These are phyloP conservation scores for Epinotia ramella DNA, from an alignment of 2,888 invertebrate species.

Conservation along the genomic window DNA sequence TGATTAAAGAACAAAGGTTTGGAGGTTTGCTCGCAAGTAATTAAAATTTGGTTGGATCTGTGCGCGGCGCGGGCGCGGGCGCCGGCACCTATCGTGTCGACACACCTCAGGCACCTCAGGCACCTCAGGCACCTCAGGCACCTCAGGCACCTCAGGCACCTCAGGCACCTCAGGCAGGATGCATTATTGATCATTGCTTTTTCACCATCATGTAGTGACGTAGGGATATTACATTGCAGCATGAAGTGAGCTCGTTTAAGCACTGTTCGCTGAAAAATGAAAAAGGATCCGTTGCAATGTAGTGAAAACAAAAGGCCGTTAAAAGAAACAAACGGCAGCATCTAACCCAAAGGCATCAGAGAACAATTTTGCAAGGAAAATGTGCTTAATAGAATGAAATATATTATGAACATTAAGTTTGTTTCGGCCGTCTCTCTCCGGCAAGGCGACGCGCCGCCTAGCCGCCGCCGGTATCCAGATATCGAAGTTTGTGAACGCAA, in stretches of 20 bases:
- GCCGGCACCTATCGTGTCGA: no score
- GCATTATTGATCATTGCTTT: no score
- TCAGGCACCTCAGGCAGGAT: no score
- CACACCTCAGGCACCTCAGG: no score
- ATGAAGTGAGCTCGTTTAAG: no score
- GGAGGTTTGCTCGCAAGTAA: not conserved
- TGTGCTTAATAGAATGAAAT: not conserved
- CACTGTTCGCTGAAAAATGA: not conserved
- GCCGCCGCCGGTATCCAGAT: slow-evolving; percentile 8
- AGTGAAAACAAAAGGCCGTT: not conserved
- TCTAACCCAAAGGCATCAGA: not conserved
- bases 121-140: no score
- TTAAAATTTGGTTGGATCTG: no score
- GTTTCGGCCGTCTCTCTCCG: not conserved
- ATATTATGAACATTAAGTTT: not conserved
- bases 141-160: no score
- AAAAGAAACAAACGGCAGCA: not conserved
- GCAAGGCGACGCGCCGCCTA: not conserved
- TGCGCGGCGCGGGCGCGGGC: not conserved
- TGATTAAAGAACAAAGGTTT: not conserved
- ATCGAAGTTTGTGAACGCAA: slow-evolving; percentile 27
- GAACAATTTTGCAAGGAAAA: not conserved
- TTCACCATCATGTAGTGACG: no score
- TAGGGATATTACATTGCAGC: no score
- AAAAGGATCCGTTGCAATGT: not conserved